phyloP scores from a whole-genome alignment of 2,888 invertebrate species.

The Melanchra persicariae region DNA sequence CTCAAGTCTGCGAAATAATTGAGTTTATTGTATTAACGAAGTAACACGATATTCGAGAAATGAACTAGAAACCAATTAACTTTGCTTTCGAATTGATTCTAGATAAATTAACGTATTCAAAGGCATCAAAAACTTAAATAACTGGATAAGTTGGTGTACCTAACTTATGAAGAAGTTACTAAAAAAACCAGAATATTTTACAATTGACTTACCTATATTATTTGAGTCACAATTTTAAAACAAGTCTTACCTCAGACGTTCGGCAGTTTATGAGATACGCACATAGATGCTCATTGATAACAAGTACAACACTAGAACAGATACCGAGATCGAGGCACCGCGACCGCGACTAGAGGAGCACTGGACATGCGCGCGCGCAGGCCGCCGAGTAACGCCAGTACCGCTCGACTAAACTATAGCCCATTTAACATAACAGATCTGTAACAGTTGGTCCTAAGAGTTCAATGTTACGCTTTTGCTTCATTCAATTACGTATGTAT shows the following conservation, averaged over 20 bases:
- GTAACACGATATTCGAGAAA: constrained; percentile 18
- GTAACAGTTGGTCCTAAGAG: constrained; percentile 56
- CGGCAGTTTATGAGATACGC: constrained; percentile 58
- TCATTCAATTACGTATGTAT: constrained; percentile 45
- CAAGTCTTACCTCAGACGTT: constrained; percentile 69
- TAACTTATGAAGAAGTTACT: not conserved
- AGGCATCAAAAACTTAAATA: constrained; percentile 10
- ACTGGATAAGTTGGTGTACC: constrained; percentile 8
- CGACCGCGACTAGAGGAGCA: constrained; percentile 69
- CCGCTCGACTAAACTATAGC: constrained; percentile 50
- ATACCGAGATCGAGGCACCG: constrained; percentile 67
- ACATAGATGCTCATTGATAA: constrained; percentile 66
- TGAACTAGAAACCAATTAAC: constrained; percentile 16
- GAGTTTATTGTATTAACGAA: constrained; percentile 12
- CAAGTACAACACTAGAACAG: constrained; percentile 54
- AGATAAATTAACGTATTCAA: constrained; percentile 10
- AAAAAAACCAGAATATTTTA: not conserved
- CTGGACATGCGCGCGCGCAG: constrained; percentile 63
- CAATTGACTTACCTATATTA: not conserved
- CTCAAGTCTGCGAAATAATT: constrained; percentile 9
- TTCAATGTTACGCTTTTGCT: constrained; percentile 67
- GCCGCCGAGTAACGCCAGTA: constrained; percentile 38
- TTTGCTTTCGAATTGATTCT: constrained; percentile 3
- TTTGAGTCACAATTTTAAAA: constrained; percentile 4
- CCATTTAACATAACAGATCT: constrained; percentile 60